Percentiles rank a stretch among this genome's conserved stretches.
These are phyloP conservation scores for Xanthia icteritia DNA, from an alignment of 2,888 invertebrate genomes.

Conservation along the genomic window DNA sequence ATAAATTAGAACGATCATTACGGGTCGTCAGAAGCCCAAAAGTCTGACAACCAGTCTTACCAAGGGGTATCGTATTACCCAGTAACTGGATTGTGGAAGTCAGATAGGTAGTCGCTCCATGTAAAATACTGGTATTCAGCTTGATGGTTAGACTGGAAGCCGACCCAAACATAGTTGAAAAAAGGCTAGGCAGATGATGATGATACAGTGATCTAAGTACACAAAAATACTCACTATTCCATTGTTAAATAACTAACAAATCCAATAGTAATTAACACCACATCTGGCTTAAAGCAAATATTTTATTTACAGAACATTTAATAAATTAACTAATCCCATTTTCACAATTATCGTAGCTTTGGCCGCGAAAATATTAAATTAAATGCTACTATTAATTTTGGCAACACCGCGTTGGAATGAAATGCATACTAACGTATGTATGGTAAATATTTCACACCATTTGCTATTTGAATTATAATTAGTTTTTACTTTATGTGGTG, in stretches of 20 bases:
- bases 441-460: conserved; percentile 12
- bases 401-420: conserved; percentile 26
- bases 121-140: too few species aligned
- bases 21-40: too few species aligned
- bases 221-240: background rate
- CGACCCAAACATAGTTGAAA: too few species aligned
- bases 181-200: too few species aligned
- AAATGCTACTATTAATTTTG: conserved; percentile 53
- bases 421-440: conserved; percentile 25
- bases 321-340: conserved; percentile 45
- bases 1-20: too few species aligned
- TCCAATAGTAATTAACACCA: background rate
- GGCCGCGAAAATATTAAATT: conserved; percentile 56
- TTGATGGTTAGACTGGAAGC: too few species aligned
- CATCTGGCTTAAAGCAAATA: conserved; percentile 11
- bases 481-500: conserved; percentile 17
- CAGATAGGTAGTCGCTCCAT: too few species aligned
- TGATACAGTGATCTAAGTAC: too few species aligned
- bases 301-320: conserved; percentile 16
- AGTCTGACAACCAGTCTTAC: too few species aligned
- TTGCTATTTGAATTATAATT: conserved; percentile 11
- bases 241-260: background rate
- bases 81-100: too few species aligned
- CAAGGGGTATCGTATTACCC: too few species aligned
- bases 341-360: conserved; percentile 43